These are phyloP conservation scores for Rhabdomys pumilio DNA, from an alignment of 2,797 vertebrate genomes.

Conservation along the genomic window DNA sequence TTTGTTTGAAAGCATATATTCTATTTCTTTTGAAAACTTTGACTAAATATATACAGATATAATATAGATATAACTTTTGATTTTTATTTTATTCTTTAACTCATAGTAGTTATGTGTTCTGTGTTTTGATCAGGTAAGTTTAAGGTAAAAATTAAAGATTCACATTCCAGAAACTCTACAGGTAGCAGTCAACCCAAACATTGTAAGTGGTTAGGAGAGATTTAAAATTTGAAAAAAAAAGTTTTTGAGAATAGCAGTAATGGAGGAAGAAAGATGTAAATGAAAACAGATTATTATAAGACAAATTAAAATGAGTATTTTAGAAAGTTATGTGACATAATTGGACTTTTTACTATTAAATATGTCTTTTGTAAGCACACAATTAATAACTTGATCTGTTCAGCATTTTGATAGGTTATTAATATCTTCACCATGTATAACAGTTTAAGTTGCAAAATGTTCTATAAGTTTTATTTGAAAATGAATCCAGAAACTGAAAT, in stretches of 20 bases:
- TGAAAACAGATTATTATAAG: neutral
- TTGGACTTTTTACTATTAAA: neutral
- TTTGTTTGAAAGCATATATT: neutral
- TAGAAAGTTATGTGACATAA: neutral
- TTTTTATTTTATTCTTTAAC: neutral
- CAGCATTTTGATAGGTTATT: neutral
- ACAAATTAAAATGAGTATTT: neutral
- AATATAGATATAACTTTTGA: neutral
- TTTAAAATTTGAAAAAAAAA: neutral
- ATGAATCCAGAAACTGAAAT: neutral
- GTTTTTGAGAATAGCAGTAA: neutral
- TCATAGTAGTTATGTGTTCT: neutral
- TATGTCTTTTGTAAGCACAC: neutral
- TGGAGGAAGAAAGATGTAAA: neutral
- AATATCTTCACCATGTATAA: neutral
- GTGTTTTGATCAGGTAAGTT: neutral
- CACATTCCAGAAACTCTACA: neutral
- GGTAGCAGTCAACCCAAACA: neutral
- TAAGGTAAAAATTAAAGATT: conserved; percentile 8
- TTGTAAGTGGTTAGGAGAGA: neutral
- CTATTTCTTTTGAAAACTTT: neutral
- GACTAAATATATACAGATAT: neutral
- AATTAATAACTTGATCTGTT: neutral
- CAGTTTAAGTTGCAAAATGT: neutral
- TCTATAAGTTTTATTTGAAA: neutral